Evolutionary conservation across 2,888 invertebrate genomes (phyloP), one percentile per base, ranked within the genome.

Genomic region (Bibio marci): DNA sequence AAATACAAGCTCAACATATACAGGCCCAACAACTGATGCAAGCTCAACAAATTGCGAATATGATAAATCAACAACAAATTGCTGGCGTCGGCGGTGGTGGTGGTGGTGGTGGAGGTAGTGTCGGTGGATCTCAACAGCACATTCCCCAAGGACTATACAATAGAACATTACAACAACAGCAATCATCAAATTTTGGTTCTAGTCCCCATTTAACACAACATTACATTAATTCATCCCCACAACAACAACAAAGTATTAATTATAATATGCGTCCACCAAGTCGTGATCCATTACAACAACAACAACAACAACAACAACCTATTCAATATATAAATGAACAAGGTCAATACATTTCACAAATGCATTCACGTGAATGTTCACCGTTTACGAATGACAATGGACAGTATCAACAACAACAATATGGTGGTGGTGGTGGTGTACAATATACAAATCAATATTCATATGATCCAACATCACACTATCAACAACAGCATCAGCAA

Each of bases 1-100:
- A 79, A 61, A 76, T 80, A 50, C 78, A 73, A 57, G 66, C 66
- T 32, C 64, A 65, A 46, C 69, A 73, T 49, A 68, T 71, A 49
- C 72, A 74, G 48, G 60, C 61, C 40, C 70, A 70, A 50, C 57
- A 72, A 48, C 63, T 73, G 54, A 58, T 65, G 45, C 68, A 68
- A 48, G 66, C 67, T 40, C 69, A 69, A 49, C 67, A 69, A 51
- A 66, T 66, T 46, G 59, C 61, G 43, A 61, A 60, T 47, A 59
- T 62, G 56, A 49, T 62, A 44, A 58, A 56, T 42, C 59, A 62
- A 58, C 59, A 28, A 35, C 30, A 37, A 22, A 13, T 57, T 45
- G 3, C 19, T 11, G 22, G 22, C 8, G 22, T 4, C 4, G 22
- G 4, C 8, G 22, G 22, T 22, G 22, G 22, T 13, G 10, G 11